Base-by-base conservation (phyloP, 2,888 invertebrate genomes). In the Ichneumon xanthorius region DNA sequence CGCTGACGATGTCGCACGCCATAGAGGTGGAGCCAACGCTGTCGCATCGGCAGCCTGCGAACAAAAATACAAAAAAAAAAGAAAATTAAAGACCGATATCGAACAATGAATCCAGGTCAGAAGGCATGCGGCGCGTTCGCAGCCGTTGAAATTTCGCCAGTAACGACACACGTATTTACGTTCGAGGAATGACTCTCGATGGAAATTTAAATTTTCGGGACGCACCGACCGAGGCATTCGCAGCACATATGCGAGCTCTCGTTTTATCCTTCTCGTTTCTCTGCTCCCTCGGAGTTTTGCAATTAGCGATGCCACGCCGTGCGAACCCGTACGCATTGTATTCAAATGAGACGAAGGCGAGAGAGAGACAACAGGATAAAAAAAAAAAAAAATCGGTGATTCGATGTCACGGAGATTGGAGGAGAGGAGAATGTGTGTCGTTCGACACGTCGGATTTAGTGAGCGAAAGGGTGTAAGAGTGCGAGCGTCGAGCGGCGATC, bases 1-100 rank as follows among this genome's bases (percentile, higher is more conserved):
- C 98, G 7, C 96, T 96, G 45, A 96, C 95, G 88, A 96, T 96
- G 92, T 98, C 97, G 91, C 98, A 98, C 37, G 95, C 95, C 84
- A 95, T 95, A 87, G 96, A 95, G 88, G 96, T 95, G 4, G 98
- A 96, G 3, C 98, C 98, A 75, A 95, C 91, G n/a, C 94, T 93
- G 88, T 97, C 96, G 93, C 99, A 99, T 89, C 96, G 96, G 93
- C 99, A 99, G 77, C 97, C 98, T 98, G 95, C 2, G 96, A 96
- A 94, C 70, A 7, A 40, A 75, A 14, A 30, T 84, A 80, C 82
- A 53, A 61, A 65, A 63, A 73, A 73, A 81, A 75, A 30, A n/a
- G n/a, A n/a, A 30, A 45, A 48, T 58, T 22, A 22, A 22, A 19
- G 33, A 48, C 55, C 37, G 50, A 55, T 6, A 70, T 76, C 53